Evolutionary conservation across 2,113 vertebrate genomes (phyloP).

Genomic region (Apaloderma vittatum): DNA sequence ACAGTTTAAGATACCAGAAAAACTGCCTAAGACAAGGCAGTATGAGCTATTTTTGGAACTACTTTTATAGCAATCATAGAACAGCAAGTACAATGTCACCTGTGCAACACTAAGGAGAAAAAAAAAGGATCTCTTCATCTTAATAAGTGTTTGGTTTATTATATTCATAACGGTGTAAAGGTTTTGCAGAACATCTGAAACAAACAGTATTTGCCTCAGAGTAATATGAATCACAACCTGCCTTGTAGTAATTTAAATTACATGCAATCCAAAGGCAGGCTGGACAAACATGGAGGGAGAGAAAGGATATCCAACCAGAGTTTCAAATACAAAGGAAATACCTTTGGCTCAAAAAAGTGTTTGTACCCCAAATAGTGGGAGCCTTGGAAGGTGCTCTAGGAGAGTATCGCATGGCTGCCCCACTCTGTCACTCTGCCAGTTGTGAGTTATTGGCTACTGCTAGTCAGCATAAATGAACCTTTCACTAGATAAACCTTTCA

Average conservation of each 20-base stretch:
- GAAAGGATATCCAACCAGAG: background rate
- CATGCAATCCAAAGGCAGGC: background rate
- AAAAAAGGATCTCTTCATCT: fast-evolving
- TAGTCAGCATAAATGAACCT: background rate
- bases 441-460: background rate
- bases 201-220: background rate
- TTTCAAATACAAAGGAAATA: background rate
- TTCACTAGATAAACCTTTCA: background rate
- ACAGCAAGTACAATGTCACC: background rate
- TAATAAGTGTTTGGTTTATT: background rate
- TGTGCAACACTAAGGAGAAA: background rate
- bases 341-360: background rate
- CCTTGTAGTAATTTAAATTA: background rate
- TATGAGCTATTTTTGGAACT: background rate
- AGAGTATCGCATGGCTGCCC: background rate
- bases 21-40: background rate
- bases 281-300: background rate
- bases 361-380: background rate
- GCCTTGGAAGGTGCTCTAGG: background rate
- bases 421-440: background rate
- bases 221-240: background rate
- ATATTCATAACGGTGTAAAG: background rate
- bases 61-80: background rate
- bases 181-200: background rate
- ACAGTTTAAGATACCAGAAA: background rate